Evolutionary conservation across 1,140 invertebrate species (phyloP).

Genomic region (Apis laboriosa): DNA sequence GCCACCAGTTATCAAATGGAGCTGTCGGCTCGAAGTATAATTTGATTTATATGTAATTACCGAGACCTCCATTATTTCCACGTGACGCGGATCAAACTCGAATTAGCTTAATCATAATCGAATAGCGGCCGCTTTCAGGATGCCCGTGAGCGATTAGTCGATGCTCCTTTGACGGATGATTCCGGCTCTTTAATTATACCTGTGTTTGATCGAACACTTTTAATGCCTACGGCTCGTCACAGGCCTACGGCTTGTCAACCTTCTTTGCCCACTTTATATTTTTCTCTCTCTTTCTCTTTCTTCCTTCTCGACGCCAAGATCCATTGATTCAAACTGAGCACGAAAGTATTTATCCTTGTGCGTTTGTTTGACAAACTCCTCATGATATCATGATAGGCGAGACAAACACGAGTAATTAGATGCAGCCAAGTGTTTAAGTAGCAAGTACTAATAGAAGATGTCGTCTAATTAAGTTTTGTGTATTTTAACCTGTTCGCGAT

Average conservation of each 20-base stretch:
- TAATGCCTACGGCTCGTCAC: conserved; percentile 17
- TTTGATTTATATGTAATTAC: conserved; percentile 78
- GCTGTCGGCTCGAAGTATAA: conserved; percentile 65
- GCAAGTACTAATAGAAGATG: too few relatives aligned
- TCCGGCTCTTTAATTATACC: conserved; percentile 53
- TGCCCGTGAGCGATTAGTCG: conserved; percentile 58
- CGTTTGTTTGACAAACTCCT: neutral
- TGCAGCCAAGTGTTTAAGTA: too few relatives aligned
- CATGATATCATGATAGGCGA: neutral
- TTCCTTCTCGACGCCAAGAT: neutral
- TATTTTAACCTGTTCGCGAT: neutral
- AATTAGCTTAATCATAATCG: conserved; percentile 78
- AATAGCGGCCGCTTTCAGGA: conserved; percentile 69
- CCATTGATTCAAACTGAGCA: too few relatives aligned
- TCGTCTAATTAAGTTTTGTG: neutral
- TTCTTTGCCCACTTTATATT: neutral
- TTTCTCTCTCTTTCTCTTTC: neutral
- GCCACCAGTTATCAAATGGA: conserved; percentile 65
- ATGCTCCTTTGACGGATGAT: conserved; percentile 63
- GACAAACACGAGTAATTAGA: neutral
- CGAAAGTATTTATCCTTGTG: neutral
- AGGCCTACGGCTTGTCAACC: neutral
- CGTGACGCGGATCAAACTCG: conserved; percentile 77
- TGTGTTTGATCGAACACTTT: conserved; percentile 39
- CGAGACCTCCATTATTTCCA: conserved; percentile 75